phyloP scores from a whole-genome alignment of 30 jellyfish, hydroid and myxozoan genomes.

The Rhopilema esculentum region DNA sequence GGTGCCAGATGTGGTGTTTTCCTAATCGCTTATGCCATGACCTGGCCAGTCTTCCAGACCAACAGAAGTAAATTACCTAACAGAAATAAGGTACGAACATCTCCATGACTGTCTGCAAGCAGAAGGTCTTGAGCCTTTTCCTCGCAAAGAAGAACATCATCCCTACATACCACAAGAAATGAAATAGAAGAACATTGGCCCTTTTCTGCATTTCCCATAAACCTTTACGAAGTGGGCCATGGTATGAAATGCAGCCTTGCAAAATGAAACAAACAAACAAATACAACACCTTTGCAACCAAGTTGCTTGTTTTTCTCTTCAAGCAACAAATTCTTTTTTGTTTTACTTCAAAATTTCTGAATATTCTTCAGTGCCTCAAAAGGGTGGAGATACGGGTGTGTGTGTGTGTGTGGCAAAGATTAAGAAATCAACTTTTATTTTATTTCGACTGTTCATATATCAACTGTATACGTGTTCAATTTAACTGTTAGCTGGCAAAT shows the following conservation, averaged over 20 bases:
- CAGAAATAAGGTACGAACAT: constrained; percentile 11
- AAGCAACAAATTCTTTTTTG: no score
- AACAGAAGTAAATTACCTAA: constrained; percentile 3
- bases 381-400: background rate
- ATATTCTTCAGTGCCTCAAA: background rate
- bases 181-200: background rate
- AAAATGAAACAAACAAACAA: background rate
- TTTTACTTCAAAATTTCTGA: background rate
- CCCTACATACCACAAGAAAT: background rate
- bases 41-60: constrained; percentile 21
- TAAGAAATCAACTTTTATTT: background rate
- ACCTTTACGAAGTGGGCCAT: background rate
- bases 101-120: constrained; percentile 36
- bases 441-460: background rate
- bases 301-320: background rate
- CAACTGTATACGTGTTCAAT: background rate
- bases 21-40: constrained; percentile 40
- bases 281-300: background rate
- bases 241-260: background rate
- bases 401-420: background rate
- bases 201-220: background rate
- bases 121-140: constrained; percentile 17
- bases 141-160: background rate
- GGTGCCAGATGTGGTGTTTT: constrained; percentile 39
- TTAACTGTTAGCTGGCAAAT: background rate